Evolutionary conservation across 2,888 invertebrate genomes (phyloP).

Genomic region (Synanthedon myopaeformis): DNA sequence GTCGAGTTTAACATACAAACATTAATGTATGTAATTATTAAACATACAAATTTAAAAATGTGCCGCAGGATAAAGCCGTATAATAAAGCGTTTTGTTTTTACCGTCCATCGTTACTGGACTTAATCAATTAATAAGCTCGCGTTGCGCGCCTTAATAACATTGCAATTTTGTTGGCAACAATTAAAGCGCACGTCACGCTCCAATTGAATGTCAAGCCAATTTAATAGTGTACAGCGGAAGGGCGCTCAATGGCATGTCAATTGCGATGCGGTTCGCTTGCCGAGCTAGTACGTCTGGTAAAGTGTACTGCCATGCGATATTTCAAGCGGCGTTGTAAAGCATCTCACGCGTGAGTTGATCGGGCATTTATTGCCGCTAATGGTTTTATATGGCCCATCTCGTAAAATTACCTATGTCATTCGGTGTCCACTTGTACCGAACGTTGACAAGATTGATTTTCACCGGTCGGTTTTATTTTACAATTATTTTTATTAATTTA

Average conservation of each 20-base stretch:
- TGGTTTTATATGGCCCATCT: conserved; percentile 38
- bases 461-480: conserved; percentile 16
- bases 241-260: conserved; percentile 23
- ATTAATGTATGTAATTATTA: too few relatives aligned
- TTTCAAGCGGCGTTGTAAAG: conserved; percentile 30
- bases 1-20: too few relatives aligned
- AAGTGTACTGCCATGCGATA: conserved; percentile 15
- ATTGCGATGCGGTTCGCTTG: conserved; percentile 21
- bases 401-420: conserved; percentile 38
- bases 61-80: too few relatives aligned
- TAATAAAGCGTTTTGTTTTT: too few relatives aligned
- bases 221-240: conserved; percentile 31
- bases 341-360: conserved; percentile 30
- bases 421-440: conserved; percentile 12
- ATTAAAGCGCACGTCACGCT: conserved; percentile 15
- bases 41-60: too few relatives aligned
- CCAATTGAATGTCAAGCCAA: conserved; percentile 22
- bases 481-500: conserved; percentile 15
- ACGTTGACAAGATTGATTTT: conserved; percentile 26
- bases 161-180: background rate
- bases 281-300: conserved; percentile 13
- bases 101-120: too few relatives aligned
- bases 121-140: too few relatives aligned
- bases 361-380: conserved; percentile 44
- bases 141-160: too few relatives aligned